Conservation (phyloP, 2,888 invertebrate genomes). For the Fabriciana adippe region DNA sequence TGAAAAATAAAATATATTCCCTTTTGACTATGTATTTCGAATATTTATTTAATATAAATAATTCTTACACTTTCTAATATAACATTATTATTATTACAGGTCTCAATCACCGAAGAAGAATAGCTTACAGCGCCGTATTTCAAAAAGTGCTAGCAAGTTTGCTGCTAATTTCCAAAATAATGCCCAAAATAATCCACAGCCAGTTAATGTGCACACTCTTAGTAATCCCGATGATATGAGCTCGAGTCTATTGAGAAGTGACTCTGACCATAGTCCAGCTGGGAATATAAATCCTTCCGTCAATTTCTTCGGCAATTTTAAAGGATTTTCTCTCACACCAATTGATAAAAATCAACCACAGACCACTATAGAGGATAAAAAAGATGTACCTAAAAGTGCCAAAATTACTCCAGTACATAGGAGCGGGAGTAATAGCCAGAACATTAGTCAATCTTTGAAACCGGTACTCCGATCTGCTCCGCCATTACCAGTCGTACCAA, state of each 20-base stretch:
- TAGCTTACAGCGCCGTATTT: constrained; percentile 71
- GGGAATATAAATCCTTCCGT: constrained; percentile 75
- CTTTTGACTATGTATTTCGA: background rate
- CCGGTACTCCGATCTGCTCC: constrained; percentile 83
- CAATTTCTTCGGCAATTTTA: constrained; percentile 92
- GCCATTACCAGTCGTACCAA: constrained; percentile 83
- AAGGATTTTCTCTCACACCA: constrained; percentile 90
- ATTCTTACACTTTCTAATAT: background rate
- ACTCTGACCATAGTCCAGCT: constrained; percentile 73
- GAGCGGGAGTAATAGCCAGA: constrained; percentile 69
- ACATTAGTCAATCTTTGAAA: constrained; percentile 63
- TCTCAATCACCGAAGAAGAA: constrained; percentile 74
- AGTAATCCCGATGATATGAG: constrained; percentile 87
- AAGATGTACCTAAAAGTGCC: constrained; percentile 67
- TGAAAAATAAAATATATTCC: no score
- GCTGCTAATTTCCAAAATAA: constrained; percentile 73
- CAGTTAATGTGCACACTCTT: constrained; percentile 76
- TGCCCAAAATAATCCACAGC: constrained; percentile 61
- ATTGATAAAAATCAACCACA: constrained; percentile 56
- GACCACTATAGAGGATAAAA: constrained; percentile 31
- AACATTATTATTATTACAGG: constrained; percentile 48
- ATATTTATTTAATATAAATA: background rate
- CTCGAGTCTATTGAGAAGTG: constrained; percentile 84
- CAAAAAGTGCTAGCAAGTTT: constrained; percentile 74
- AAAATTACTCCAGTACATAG: constrained; percentile 79